Evolutionary conservation across 2,888 invertebrate genomes (phyloP).

Genomic region (Rhamnusium bicolor): DNA sequence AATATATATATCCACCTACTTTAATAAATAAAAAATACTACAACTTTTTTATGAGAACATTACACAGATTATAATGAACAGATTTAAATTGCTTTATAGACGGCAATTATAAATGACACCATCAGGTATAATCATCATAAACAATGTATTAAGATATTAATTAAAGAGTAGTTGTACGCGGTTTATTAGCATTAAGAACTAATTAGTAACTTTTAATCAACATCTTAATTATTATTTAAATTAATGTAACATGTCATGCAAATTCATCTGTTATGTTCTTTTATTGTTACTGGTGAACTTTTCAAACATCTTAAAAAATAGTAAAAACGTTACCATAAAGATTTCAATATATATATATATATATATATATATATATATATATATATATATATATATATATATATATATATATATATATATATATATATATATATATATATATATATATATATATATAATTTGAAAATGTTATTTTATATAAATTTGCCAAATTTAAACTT

Average conservation of each 20-base stretch:
- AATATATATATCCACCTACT: no score
- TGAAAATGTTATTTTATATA: no score
- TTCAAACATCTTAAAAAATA: no score
- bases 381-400: no score
- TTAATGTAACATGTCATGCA: conserved; percentile 4
- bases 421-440: no score
- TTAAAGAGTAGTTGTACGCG: conserved; percentile 2
- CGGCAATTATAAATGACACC: background rate
- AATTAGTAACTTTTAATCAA: conserved; percentile 6
- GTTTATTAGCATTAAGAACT: conserved; percentile 2
- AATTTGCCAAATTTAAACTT: no score
- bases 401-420: no score
- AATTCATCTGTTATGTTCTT: background rate
- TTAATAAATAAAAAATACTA: no score
- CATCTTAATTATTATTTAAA: conserved; percentile 16
- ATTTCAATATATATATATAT: background rate
- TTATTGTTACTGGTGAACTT: background rate
- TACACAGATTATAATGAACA: conserved; percentile 13
- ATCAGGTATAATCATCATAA: no score
- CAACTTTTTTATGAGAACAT: background rate
- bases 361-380: no score
- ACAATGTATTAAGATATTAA: background rate
- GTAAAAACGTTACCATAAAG: no score
- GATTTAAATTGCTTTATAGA: conserved; percentile 17
- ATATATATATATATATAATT: no score